A percentile compares a stretch with the other conserved stretches of the same genome.
Conservation (phyloP, 2,888 invertebrate genomes). For the Troilus luridus region DNA sequence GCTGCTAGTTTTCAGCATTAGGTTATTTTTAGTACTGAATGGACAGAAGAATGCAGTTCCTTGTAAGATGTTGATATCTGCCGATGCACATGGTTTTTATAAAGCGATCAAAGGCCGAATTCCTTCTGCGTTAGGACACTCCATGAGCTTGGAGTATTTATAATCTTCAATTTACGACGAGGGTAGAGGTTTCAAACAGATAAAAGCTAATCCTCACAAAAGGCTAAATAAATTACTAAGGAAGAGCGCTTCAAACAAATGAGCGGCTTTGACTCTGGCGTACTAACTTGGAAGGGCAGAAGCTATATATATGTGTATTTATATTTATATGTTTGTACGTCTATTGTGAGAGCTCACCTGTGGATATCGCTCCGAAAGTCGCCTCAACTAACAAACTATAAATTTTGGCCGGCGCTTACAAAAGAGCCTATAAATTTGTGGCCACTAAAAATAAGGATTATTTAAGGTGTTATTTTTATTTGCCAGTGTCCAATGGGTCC, state of each 20-base stretch:
- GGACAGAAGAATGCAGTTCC: background rate
- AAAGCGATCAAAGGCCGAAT: background rate
- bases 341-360: constrained; percentile 1
- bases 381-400: background rate
- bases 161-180: background rate
- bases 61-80: background rate
- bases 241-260: background rate
- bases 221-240: background rate
- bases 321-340: background rate
- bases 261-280: background rate
- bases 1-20: too few relatives aligned
- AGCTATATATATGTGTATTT: background rate
- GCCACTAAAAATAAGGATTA: background rate
- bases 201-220: background rate
- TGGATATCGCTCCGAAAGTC: background rate
- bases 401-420: background rate
- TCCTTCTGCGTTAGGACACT: background rate
- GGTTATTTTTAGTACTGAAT: background rate
- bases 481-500: background rate
- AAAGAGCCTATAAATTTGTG: background rate
- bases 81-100: background rate
- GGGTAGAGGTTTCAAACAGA: background rate
- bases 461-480: constrained; percentile 13
- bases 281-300: background rate
- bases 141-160: background rate